Conservation (phyloP, 2,797 vertebrate genomes). For the Sebastiscus albofasciatus region DNA sequence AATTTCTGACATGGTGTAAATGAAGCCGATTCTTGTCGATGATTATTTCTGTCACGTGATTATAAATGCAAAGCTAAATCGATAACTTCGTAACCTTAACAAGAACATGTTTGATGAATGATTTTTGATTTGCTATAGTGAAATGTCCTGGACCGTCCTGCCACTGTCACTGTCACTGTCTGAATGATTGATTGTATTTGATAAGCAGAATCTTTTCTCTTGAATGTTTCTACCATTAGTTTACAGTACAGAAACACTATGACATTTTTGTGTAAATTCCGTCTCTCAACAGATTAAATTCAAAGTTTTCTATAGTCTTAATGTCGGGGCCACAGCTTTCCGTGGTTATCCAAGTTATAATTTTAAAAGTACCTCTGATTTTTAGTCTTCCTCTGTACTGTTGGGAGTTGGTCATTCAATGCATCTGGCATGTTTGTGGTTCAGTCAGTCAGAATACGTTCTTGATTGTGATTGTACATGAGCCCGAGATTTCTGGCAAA, state of each 20-base stretch:
- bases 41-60: slow-evolving; percentile 51
- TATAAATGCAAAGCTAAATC: slow-evolving; percentile 47
- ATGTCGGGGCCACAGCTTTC: neutral
- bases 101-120: slow-evolving; percentile 20
- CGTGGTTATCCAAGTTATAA: neutral
- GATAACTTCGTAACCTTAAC: slow-evolving; percentile 24
- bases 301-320: slow-evolving; percentile 7
- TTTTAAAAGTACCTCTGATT: neutral
- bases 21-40: slow-evolving; percentile 44
- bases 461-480: neutral
- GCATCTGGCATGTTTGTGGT: neutral
- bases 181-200: slow-evolving; percentile 30
- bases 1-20: slow-evolving; percentile 49
- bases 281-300: slow-evolving; percentile 16
- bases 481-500: neutral
- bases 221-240: slow-evolving; percentile 24
- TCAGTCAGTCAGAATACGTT: neutral
- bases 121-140: slow-evolving; percentile 30
- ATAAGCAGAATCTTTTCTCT: slow-evolving; percentile 19
- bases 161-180: slow-evolving; percentile 23
- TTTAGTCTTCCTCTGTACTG: neutral
- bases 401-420: neutral
- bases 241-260: slow-evolving; percentile 11
- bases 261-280: slow-evolving; percentile 5
- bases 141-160: slow-evolving; percentile 14